Evolutionary conservation across 2,797 vertebrate species (phyloP).

Genomic region (Podarcis siculus): DNA sequence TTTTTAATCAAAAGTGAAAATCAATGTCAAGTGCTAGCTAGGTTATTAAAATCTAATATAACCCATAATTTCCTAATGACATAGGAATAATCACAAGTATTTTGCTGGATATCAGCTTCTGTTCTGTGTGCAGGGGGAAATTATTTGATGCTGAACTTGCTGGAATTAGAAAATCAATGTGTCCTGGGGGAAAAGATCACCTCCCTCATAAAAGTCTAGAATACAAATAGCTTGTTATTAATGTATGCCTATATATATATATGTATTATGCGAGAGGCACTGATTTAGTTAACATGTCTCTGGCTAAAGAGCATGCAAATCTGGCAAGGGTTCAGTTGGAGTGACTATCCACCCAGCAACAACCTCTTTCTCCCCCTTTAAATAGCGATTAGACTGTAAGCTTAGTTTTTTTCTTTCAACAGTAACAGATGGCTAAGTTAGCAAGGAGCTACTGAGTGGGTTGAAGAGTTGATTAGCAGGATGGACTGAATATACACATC

Average conservation of each 20-base stretch:
- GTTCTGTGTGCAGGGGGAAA: neutral
- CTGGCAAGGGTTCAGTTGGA: neutral
- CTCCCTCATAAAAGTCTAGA: neutral
- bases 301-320: neutral
- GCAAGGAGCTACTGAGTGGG: slow-evolving; percentile 46
- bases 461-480: slow-evolving; percentile 58
- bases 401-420: slow-evolving; percentile 47
- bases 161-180: neutral
- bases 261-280: rapidly evolving
- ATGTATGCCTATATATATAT: neutral
- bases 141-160: neutral
- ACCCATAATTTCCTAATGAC: neutral
- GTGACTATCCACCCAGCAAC: slow-evolving; percentile 4
- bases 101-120: neutral
- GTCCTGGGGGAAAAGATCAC: neutral
- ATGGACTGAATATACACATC: slow-evolving; percentile 39
- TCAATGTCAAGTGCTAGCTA: neutral
- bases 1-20: neutral
- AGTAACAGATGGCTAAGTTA: slow-evolving; percentile 65
- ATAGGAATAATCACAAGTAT: neutral
- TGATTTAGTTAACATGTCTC: neutral
- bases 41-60: neutral
- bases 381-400: slow-evolving; percentile 60
- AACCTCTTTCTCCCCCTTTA: neutral
- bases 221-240: neutral